Evolutionary conservation across 1,140 invertebrate species (phyloP), one percentile per base, ranked within the genome.

Genomic region (Plectrocnemia conspersa): DNA sequence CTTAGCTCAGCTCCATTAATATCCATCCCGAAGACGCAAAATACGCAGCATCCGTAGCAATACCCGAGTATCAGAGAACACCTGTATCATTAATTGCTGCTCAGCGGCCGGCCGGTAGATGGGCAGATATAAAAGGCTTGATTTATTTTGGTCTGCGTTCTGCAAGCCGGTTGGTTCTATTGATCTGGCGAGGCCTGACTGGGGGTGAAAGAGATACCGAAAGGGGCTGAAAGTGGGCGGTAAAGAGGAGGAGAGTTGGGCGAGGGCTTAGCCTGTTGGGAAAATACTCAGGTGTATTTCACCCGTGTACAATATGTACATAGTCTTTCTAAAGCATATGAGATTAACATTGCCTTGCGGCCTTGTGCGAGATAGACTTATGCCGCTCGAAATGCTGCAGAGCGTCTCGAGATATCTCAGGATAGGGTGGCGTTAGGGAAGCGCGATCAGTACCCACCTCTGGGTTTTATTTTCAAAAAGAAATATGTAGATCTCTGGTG

Each of bases 271-370:
- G 42, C 42, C 41, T 27, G 46, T 52, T 40, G 56, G 56, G 49
- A 48, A 58, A 58, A 58, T 52, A 48, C 56, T 58, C 56, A 58
- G 56, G 56, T 58, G 56, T 58, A 52, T 53, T 58, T 48, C 50
- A 35, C 27, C 32, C 41, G 47, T 36, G 33, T 45, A 27, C 42
- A 45, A 45, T 45, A 54, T 38, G 41, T 32, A 32, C 32, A 48
- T 33, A 48, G 52, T 29, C 41, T 35, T 45, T 27, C 24, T 33
- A 45, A 45, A 54, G 27, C 36, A 22, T 27, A 45, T 54, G 25
- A 32, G 38, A 42, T 53, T 32, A 53, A 42, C 36, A 22, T 42
- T 35, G 48, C 48, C 48, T 45, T 45, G 42, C 23, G 42, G 42
- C 42, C 42, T n/a, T n/a, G 22, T 10, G 18, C 22, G 21, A 45